These are phyloP conservation scores for Coluber constrictor DNA, from an alignment of 2,797 vertebrate genomes.

Conservation along the genomic window DNA sequence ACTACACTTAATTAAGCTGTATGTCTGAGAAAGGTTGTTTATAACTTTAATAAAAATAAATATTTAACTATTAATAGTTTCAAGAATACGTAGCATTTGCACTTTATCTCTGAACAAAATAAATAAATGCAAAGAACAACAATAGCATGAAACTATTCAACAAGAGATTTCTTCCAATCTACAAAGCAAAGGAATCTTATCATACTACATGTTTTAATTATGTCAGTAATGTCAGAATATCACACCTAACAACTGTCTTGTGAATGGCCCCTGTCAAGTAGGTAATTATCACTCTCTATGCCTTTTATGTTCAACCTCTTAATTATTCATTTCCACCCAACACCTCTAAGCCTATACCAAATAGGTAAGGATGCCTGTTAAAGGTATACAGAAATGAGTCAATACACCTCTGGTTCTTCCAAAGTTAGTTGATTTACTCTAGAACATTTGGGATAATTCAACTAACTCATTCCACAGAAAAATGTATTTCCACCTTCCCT, in stretches of 20 bases:
- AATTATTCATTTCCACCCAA: neutral
- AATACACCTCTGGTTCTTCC: neutral
- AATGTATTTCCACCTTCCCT: neutral
- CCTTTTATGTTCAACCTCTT: neutral
- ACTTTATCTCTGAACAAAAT: neutral
- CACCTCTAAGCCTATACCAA: neutral
- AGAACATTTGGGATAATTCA: neutral
- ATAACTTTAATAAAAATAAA: neutral
- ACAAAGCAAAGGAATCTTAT: neutral
- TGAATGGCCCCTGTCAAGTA: neutral
- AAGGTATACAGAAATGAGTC: neutral
- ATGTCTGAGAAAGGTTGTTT: neutral
- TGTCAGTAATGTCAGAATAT: neutral
- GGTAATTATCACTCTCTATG: neutral
- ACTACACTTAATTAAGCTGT: neutral
- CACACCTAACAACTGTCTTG: neutral
- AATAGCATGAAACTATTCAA: neutral
- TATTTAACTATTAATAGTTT: neutral
- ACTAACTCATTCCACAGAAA: neutral
- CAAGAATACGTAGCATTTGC: neutral
- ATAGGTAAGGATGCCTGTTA: neutral
- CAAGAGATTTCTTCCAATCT: neutral
- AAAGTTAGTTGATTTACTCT: neutral
- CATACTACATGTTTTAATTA: neutral
- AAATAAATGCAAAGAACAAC: neutral